A percentile compares a stretch with the other conserved stretches of the same genome.
Evolutionary conservation across 1,140 invertebrate species (phyloP).

Genomic region (Drosophila pectinifera): DNA sequence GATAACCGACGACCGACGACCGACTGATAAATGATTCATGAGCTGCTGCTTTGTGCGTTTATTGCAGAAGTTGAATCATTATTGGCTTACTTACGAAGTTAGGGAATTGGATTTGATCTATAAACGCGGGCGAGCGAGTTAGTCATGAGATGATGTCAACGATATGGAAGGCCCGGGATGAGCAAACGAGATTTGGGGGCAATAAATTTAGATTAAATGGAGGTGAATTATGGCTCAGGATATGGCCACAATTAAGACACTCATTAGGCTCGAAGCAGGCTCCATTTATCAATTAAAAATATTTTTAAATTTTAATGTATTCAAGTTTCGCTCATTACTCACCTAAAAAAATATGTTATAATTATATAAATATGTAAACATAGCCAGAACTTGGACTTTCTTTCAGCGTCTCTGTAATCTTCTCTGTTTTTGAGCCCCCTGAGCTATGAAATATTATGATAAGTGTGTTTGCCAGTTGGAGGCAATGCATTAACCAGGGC

Average conservation of each 20-base stretch:
- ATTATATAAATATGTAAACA: no score
- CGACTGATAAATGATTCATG: conserved; percentile 50
- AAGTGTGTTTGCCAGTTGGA: conserved; percentile 31
- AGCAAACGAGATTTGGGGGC: neutral
- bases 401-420: neutral
- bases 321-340: no score
- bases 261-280: neutral
- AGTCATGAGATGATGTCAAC: conserved; percentile 45
- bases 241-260: no score
- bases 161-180: conserved; percentile 3
- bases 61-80: conserved; percentile 46
- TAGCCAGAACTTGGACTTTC: neutral
- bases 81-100: conserved; percentile 17
- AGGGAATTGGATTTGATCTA: conserved; percentile 33
- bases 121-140: conserved; percentile 32
- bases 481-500: conserved; percentile 33
- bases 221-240: neutral
- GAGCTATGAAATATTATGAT: conserved; percentile 18
- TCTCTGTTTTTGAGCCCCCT: neutral
- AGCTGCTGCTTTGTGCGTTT: conserved; percentile 39
- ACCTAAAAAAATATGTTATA: no score
- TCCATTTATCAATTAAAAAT: neutral
- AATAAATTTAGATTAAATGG: neutral
- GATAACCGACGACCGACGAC: conserved; percentile 22
- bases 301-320: neutral